Evolutionary conservation across 2,113 vertebrate species (phyloP).

Genomic region (Bucco capensis): DNA sequence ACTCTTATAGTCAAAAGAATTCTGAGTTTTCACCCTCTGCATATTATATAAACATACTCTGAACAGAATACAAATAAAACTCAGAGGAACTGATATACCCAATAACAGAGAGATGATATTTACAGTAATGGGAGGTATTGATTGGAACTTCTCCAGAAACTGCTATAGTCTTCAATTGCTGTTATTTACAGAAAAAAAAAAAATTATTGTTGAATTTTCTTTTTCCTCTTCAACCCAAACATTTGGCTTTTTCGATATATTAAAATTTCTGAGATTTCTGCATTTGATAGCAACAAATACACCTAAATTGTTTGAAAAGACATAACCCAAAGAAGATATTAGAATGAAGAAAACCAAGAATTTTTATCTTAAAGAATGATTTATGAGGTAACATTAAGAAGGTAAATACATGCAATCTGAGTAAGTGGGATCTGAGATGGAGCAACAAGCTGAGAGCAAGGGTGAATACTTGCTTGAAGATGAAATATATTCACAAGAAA

Average conservation of each 20-base stretch:
- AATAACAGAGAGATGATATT: not conserved
- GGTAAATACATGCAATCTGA: not conserved
- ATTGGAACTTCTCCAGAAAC: not conserved
- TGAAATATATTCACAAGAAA: not conserved
- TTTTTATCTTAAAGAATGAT: not conserved
- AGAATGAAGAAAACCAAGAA: not conserved
- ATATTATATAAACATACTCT: not conserved
- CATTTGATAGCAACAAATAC: not conserved
- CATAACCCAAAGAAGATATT: not conserved
- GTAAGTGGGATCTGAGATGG: not conserved
- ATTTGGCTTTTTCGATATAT: fast-evolving
- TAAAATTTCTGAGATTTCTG: not conserved
- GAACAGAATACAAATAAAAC: not conserved
- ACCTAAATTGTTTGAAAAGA: not conserved
- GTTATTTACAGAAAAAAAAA: not conserved
- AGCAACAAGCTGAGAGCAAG: not conserved
- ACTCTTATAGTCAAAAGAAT: not conserved
- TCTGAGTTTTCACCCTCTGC: not conserved
- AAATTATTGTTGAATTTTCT: not conserved
- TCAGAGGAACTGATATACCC: not conserved
- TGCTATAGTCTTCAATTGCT: not conserved
- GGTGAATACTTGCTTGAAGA: not conserved
- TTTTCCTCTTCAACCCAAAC: not conserved
- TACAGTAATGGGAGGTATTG: fast-evolving
- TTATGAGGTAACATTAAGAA: not conserved